Conservation (phyloP, 2,113 vertebrate genomes). For the Halcyon senegalensis region DNA sequence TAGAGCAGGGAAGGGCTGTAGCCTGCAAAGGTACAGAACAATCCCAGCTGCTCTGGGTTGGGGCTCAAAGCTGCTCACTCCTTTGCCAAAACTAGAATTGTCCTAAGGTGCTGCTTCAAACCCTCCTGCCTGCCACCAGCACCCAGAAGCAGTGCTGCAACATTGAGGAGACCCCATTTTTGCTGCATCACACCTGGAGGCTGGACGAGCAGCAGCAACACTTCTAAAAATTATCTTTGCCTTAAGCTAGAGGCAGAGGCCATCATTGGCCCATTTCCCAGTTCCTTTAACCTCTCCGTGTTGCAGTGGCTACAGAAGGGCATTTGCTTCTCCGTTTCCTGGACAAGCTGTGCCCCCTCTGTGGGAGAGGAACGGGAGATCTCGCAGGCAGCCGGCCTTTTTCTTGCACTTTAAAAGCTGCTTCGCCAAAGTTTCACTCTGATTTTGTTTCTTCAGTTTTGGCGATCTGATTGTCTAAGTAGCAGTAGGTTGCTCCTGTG, state of each 20-base stretch:
- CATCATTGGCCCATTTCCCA: background rate
- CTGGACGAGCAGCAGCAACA: background rate
- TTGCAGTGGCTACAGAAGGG: background rate
- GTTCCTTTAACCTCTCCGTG: background rate
- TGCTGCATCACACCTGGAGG: background rate
- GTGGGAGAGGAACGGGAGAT: background rate
- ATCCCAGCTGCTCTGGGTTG: background rate
- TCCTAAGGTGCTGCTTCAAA: background rate
- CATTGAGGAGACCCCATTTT: background rate
- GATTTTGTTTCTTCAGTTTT: background rate
- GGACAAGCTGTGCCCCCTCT: background rate
- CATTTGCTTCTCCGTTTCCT: background rate
- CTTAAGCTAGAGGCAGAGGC: background rate
- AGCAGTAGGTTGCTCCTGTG: background rate
- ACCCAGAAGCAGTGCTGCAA: background rate
- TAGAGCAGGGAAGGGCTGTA: background rate
- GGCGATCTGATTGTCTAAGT: background rate
- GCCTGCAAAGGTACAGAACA: background rate
- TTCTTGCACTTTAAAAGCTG: background rate
- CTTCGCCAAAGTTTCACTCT: background rate
- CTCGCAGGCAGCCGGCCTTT: rapidly evolving
- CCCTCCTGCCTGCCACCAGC: background rate
- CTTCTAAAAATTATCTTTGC: background rate
- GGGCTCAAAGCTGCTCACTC: background rate
- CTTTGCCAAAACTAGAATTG: background rate